Base-by-base conservation (phyloP, 2,888 invertebrate genomes). In the Ametastegia equiseti region DNA sequence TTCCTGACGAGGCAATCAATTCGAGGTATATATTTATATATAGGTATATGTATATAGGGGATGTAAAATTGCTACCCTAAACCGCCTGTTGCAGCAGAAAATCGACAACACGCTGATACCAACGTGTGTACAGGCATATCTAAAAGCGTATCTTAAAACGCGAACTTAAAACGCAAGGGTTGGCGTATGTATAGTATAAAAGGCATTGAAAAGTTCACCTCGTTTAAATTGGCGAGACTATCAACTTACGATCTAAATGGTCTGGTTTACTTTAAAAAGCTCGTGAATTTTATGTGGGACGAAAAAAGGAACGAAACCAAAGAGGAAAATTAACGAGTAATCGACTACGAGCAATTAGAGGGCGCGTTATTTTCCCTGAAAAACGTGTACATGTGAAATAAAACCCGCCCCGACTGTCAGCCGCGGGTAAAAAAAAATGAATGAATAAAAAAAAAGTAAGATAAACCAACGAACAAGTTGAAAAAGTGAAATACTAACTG, bases 181-280 rank as follows among this genome's bases (percentile, higher is more conserved):
- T 63, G n/a, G n/a, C n/a, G n/a, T n/a, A n/a, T n/a, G n/a, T n/a
- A n/a, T n/a, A n/a, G 15, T 63, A 33, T 13, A 30, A n/a, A 63
- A 33, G 30, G 63, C 63, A 63, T 30, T 63, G 63, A 63, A 33
- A 63, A 63, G 30, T 63, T 63, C 33, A 3, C 6, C 60, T 15
- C 15, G 27, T 7, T 33, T 63, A 33, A 63, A 63, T 63, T 63
- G 30, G 63, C 63, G 63, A 63, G 63, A 33, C 63, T 63, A 63
- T 63, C 63, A n/a, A n/a, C 33, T 33, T 33, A n/a, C n/a, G n/a
- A 63, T 63, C 63, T 63, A 33, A 63, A 63, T 63, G n/a, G 33
- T 19, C n/a, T 33, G 30, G 33, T 13, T 63, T 33, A n/a, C 63
- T 30, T 63, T 63, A 33, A 63, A 63, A 63, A 63, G 33, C 63